phyloP scores from a whole-genome alignment of 2,797 vertebrate species.

The Spinus pinus region DNA sequence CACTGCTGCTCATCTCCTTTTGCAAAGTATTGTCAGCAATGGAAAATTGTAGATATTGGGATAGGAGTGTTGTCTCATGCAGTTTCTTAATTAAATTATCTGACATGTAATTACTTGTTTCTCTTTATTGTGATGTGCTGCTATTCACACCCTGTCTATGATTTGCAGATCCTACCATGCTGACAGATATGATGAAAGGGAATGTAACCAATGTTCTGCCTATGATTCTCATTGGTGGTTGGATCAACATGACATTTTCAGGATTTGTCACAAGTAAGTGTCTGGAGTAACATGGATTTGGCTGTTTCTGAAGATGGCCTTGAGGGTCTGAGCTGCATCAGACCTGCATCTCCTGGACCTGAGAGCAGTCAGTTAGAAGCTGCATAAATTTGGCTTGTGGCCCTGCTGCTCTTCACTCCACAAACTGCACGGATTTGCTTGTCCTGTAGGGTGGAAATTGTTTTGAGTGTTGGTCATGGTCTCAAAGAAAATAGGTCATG shows the following conservation, averaged over 20 bases:
- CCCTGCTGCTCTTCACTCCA: not conserved
- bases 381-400: not conserved
- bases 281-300: not conserved
- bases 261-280: constrained; percentile 98
- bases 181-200: constrained; percentile 99
- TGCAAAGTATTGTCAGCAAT: not conserved
- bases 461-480: not conserved
- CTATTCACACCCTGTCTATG: not conserved
- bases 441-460: not conserved
- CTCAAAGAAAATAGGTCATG: not conserved
- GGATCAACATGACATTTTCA: constrained; percentile 99
- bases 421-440: not conserved
- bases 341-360: not conserved
- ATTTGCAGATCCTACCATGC: constrained; percentile 93
- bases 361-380: not conserved
- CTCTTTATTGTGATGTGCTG: not conserved
- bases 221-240: constrained; percentile 98
- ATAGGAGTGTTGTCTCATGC: not conserved
- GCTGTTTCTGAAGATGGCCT: not conserved
- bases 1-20: not conserved
- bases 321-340: not conserved
- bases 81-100: not conserved
- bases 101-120: not conserved
- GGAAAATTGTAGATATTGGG: not conserved
- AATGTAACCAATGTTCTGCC: constrained; percentile 98